phyloP scores from a whole-genome alignment of 2,797 vertebrate species.

The Scomberomorus guttatus region DNA sequence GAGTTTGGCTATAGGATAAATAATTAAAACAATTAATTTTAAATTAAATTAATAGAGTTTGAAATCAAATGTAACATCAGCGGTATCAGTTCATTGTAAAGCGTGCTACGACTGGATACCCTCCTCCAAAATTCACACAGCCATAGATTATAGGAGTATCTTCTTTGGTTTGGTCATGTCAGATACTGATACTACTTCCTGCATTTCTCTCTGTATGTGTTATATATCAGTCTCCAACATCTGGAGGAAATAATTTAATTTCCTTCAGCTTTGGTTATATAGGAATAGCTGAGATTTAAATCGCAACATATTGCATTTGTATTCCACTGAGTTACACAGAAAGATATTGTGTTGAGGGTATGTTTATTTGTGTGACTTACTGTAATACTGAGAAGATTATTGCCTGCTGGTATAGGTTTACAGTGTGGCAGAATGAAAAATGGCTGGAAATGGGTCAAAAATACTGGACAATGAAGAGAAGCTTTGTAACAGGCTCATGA shows the following conservation, averaged over 20 bases:
- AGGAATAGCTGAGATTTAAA: slow-evolving; percentile 35
- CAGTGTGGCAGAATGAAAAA: slow-evolving; percentile 28
- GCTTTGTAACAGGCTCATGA: not conserved
- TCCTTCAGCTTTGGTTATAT: slow-evolving; percentile 34
- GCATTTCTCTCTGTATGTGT: slow-evolving; percentile 17
- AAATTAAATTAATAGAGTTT: too few species aligned
- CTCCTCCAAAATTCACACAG: not conserved
- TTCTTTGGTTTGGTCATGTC: slow-evolving; percentile 7
- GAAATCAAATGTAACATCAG: slow-evolving; percentile 17
- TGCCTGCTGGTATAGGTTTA: slow-evolving; percentile 25
- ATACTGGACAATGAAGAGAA: slow-evolving; percentile 5
- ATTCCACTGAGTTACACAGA: slow-evolving; percentile 39
- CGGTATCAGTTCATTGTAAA: too few species aligned
- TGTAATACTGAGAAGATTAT: slow-evolving; percentile 36
- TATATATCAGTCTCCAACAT: slow-evolving; percentile 46
- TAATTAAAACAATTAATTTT: too few species aligned
- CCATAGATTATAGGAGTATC: not conserved
- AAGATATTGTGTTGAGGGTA: slow-evolving; percentile 35
- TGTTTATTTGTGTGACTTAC: slow-evolving; percentile 41
- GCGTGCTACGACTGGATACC: not conserved
- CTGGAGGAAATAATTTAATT: slow-evolving; percentile 60
- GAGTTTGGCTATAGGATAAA: too few species aligned
- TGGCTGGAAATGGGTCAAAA: slow-evolving; percentile 10
- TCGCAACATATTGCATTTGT: slow-evolving; percentile 52
- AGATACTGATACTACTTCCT: slow-evolving; percentile 19